phyloP scores from a whole-genome alignment of 1,140 invertebrate genomes.

The Brachionus koreanus region DNA sequence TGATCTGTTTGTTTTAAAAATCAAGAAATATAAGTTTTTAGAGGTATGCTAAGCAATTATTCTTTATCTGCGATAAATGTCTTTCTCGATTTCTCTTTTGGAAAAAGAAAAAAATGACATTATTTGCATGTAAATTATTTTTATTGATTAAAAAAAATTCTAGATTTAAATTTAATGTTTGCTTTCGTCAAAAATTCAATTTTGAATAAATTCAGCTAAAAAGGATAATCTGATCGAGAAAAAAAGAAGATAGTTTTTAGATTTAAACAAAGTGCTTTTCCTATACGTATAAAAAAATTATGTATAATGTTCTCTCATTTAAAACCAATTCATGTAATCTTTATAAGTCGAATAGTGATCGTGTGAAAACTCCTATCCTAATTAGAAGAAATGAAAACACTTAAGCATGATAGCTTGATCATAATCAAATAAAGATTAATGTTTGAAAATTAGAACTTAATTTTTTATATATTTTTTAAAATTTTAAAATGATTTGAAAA shows the following conservation, averaged over 20 bases:
- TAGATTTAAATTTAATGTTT: too few species aligned
- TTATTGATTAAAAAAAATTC: too few species aligned
- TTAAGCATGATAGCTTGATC: constrained; percentile 31
- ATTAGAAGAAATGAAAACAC: background rate
- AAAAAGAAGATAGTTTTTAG: constrained; percentile 1
- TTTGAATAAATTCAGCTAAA: background rate
- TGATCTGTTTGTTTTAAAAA: constrained; percentile 22
- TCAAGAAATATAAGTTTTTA: background rate
- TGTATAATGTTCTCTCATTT: background rate
- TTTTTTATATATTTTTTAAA: background rate
- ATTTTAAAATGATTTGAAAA: constrained; percentile 10
- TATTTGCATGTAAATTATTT: too few species aligned
- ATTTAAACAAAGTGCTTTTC: background rate
- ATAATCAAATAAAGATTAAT: constrained; percentile 25
- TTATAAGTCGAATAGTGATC: background rate
- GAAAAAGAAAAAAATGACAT: background rate
- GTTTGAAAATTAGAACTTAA: constrained; percentile 4
- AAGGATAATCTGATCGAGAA: background rate
- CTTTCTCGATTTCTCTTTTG: background rate
- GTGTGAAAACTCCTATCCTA: background rate
- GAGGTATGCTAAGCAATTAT: background rate
- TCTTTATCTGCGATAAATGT: background rate
- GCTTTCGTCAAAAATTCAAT: background rate
- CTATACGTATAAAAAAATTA: background rate
- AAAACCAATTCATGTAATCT: constrained; percentile 5